phyloP scores from a whole-genome alignment of 2,797 vertebrate genomes.

The Zalophus californianus region DNA sequence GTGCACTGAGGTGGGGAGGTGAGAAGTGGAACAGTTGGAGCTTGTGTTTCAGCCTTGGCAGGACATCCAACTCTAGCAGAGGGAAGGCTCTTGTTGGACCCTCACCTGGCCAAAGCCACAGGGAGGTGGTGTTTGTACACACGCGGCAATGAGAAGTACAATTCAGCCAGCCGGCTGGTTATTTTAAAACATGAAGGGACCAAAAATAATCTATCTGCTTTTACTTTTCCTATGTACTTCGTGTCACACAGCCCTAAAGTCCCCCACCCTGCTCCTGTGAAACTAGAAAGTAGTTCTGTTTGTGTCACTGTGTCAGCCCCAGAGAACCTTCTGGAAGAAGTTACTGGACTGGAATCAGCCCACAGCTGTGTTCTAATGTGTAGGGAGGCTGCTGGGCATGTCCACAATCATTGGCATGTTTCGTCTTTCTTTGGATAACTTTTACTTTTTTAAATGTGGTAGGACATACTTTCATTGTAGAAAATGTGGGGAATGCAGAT shows the following conservation, averaged over 20 bases:
- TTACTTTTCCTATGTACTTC: background rate
- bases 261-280: background rate
- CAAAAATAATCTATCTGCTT: background rate
- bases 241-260: background rate
- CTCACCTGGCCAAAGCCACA: constrained; percentile 8
- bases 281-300: background rate
- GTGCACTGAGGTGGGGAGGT: constrained; percentile 83
- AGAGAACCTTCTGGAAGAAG: constrained; percentile 13
- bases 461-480: background rate
- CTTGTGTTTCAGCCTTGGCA: constrained; percentile 83
- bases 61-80: constrained; percentile 73
- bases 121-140: background rate
- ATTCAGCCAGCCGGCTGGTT: background rate
- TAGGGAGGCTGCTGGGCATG: background rate
- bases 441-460: background rate
- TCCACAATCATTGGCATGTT: background rate
- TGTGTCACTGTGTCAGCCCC: background rate
- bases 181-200: background rate
- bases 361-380: background rate
- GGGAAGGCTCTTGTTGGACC: constrained; percentile 56
- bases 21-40: constrained; percentile 80
- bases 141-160: fast-evolving
- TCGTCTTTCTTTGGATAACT: background rate
- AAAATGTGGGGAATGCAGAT: background rate
- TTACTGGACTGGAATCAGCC: background rate